Conservation (phyloP, 1,140 invertebrate species). For the Tetramorium alpestre region DNA sequence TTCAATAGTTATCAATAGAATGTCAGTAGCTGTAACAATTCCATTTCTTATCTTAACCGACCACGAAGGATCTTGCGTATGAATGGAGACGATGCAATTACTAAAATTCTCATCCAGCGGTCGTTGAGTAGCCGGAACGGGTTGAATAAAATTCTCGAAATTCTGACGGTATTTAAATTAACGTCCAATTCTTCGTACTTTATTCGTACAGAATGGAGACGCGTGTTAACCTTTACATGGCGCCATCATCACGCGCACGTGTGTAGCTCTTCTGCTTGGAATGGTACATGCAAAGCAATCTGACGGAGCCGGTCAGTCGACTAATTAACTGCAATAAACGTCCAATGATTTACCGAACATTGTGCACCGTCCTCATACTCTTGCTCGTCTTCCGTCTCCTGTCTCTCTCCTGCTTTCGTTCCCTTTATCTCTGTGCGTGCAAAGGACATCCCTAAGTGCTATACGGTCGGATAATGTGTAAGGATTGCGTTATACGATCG, state of each 20-base stretch:
- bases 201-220: constrained; percentile 28
- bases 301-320: constrained; percentile 68
- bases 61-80: neutral
- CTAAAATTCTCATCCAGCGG: constrained; percentile 24
- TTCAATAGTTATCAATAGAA: neutral
- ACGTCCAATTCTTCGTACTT: constrained; percentile 47
- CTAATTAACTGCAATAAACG: constrained; percentile 82
- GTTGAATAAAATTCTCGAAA: constrained; percentile 54
- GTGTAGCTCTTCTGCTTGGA: constrained; percentile 42
- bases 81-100: constrained; percentile 24
- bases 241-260: constrained; percentile 29
- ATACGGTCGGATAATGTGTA: constrained; percentile 43
- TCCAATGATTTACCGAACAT: constrained; percentile 80
- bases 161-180: constrained; percentile 37
- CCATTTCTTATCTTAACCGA: neutral
- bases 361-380: neutral
- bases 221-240: constrained; percentile 44
- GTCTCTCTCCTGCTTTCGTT: constrained; percentile 23
- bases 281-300: constrained; percentile 74
- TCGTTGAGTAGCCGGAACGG: constrained; percentile 12
- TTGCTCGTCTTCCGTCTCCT: constrained; percentile 37
- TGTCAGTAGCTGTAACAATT: neutral
- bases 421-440: constrained; percentile 27
- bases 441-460: constrained; percentile 31
- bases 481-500: constrained; percentile 49